Evolutionary conservation across 2,113 vertebrate species (phyloP), one percentile per base, ranked within the genome.

Genomic region (Romanogobio albipinnatus): DNA sequence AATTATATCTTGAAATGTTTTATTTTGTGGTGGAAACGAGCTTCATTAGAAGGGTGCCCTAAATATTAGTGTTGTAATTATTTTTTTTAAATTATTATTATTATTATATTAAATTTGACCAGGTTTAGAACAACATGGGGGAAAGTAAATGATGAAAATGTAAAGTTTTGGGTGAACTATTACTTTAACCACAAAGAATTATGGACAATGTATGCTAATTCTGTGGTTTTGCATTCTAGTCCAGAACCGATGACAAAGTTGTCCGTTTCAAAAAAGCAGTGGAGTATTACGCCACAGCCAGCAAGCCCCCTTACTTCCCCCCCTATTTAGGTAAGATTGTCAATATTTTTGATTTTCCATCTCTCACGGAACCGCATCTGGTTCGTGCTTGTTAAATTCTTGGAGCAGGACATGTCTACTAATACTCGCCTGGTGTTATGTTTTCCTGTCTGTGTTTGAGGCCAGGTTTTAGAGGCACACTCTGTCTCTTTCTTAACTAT

Each of bases 261-360:
- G 91, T 96, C 90, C 96, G 97, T 85, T 98, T 99, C 93, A 98
- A 97, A 95, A 97, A 95, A 93, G 97, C 97, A 15, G 96, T 98
- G 95, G 96, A 96, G 88, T 99, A 97, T 94, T 98, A 98, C 89
- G 96, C 96, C 71, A 94, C 93, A 82, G 96, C 96, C 93, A 97
- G 96, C 94, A 96, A 95, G 87, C 94, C 95, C 87, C 93, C 93
- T 85, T 92, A 95, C 92, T 95, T 95, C 94, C 94, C 94, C 90
- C 95, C 94, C 92, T 85, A 82, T 87, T 86, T 88, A 85, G 90
- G 88, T 90, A 88, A 87, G 85, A 10, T 64, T 26, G 3, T 88
- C 9, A 39, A 19, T 84, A 22, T n/a, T 19, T 47, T 45, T 84
- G n/a, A 39, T 76, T 78, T 39, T 33, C 15, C 47, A 8, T 51